Evolutionary conservation across 30 jellyfish, hydroid and myxozoan genomes (phyloP).

Genomic region (Chrysaora quinquecirrha): DNA sequence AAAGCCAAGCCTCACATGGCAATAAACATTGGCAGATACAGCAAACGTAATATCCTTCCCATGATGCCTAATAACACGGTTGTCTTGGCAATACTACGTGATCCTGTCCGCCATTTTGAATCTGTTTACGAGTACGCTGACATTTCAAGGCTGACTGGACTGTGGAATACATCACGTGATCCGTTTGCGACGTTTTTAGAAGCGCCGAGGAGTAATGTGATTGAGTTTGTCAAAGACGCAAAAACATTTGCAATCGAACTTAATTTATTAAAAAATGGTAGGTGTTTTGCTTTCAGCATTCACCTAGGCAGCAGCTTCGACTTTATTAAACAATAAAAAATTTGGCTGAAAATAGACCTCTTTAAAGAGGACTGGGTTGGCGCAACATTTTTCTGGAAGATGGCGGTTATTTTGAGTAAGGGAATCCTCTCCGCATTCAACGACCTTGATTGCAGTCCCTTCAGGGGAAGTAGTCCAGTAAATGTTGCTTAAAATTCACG

Average conservation of each 20-base stretch:
- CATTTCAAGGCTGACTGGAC: slow-evolving; percentile 73
- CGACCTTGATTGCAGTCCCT: no score
- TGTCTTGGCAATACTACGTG: slow-evolving; percentile 72
- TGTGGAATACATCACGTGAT: slow-evolving; percentile 60
- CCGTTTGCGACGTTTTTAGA: slow-evolving; percentile 66
- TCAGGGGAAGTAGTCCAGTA: no score
- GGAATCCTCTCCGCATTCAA: no score
- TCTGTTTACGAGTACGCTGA: slow-evolving; percentile 83
- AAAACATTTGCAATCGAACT: slow-evolving; percentile 48
- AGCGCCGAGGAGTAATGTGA: slow-evolving; percentile 62
- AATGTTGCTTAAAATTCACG: no score
- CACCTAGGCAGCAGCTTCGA: no score
- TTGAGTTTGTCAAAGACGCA: slow-evolving; percentile 43
- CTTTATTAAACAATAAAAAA: no score
- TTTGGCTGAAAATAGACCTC: background rate
- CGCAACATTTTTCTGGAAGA: no score
- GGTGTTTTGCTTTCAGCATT: no score
- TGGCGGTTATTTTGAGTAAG: no score
- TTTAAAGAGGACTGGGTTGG: no score
- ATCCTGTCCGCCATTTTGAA: slow-evolving; percentile 87
- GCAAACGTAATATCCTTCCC: slow-evolving; percentile 61
- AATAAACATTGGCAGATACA: slow-evolving; percentile 79
- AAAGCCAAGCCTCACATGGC: slow-evolving; percentile 85
- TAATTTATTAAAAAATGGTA: slow-evolving; percentile 64
- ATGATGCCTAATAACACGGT: slow-evolving; percentile 76